phyloP scores from a whole-genome alignment of 2,888 invertebrate genomes.

The Latrodectus hesperus region DNA sequence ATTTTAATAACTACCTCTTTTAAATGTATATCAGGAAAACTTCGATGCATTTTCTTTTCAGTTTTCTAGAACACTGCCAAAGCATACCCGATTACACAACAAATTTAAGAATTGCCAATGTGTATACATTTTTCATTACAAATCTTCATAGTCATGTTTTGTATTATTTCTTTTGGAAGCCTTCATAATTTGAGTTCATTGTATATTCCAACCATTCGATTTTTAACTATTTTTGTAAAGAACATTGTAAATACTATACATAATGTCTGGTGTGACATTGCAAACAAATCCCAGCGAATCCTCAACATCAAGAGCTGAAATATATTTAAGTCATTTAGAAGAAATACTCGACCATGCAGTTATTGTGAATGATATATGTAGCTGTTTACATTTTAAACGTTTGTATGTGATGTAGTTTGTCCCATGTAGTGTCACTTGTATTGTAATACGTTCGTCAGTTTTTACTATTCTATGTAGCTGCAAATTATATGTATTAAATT shows the following conservation, averaged over 20 bases:
- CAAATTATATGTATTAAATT: conserved; percentile 68
- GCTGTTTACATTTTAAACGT: conserved; percentile 65
- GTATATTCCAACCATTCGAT: conserved; percentile 41
- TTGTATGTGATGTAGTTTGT: conserved; percentile 67
- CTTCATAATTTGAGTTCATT: conserved; percentile 27
- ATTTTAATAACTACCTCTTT: background rate
- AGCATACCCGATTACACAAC: conserved; percentile 24
- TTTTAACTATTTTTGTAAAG: conserved; percentile 69
- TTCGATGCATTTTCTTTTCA: background rate
- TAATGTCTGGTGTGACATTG: conserved; percentile 48
- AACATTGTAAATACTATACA: conserved; percentile 60
- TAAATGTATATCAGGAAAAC: no score
- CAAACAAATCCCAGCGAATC: conserved; percentile 47
- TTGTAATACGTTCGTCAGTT: conserved; percentile 67
- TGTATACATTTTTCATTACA: background rate
- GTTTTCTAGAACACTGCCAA: conserved; percentile 34
- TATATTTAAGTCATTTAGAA: conserved; percentile 41
- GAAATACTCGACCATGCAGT: conserved; percentile 61
- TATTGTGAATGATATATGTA: conserved; percentile 66
- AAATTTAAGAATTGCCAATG: conserved; percentile 18
- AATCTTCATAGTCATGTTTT: background rate
- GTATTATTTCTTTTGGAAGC: conserved; percentile 6
- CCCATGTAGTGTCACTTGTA: conserved; percentile 65
- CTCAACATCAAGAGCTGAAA: conserved; percentile 51
- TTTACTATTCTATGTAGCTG: conserved; percentile 67